Conservation (phyloP, 2,113 vertebrate species). For the Cromileptes altivelis region DNA sequence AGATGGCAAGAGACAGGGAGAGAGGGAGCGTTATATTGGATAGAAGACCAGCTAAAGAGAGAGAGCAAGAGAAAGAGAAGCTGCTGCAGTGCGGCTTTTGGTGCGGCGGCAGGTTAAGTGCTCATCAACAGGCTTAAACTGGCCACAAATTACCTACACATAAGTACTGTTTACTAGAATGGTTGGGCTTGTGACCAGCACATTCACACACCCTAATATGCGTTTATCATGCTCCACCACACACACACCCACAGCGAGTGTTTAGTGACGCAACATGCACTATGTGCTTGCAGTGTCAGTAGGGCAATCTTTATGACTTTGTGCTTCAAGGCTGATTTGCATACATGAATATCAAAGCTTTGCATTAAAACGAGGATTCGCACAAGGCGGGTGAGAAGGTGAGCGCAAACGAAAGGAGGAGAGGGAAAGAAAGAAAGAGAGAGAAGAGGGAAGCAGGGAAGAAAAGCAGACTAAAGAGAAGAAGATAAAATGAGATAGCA, state of each 20-base stretch:
- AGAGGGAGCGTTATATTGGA: slow-evolving; percentile 42
- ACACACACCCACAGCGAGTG: background rate
- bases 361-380: slow-evolving; percentile 35
- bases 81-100: slow-evolving; percentile 82
- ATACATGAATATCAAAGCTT: slow-evolving; percentile 47
- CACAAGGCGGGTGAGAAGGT: slow-evolving; percentile 6
- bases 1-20: slow-evolving; percentile 18
- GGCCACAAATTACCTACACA: slow-evolving; percentile 41
- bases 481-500: slow-evolving; percentile 10
- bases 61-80: slow-evolving; percentile 32
- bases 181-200: background rate
- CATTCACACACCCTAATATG: slow-evolving; percentile 26
- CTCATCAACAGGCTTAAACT: slow-evolving; percentile 54
- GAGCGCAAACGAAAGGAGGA: background rate
- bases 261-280: slow-evolving; percentile 37
- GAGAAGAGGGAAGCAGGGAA: background rate
- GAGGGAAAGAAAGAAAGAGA: background rate
- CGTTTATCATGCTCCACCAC: slow-evolving; percentile 33
- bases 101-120: slow-evolving; percentile 63
- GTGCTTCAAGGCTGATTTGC: slow-evolving; percentile 56
- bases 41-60: slow-evolving; percentile 36
- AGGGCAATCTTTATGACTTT: slow-evolving; percentile 30
- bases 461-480: background rate
- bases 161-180: slow-evolving; percentile 43
- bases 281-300: slow-evolving; percentile 24